These are phyloP conservation scores for Zoanthus sociatus DNA, from an alignment of 92 coral and sea anemone genomes.

Conservation along the genomic window DNA sequence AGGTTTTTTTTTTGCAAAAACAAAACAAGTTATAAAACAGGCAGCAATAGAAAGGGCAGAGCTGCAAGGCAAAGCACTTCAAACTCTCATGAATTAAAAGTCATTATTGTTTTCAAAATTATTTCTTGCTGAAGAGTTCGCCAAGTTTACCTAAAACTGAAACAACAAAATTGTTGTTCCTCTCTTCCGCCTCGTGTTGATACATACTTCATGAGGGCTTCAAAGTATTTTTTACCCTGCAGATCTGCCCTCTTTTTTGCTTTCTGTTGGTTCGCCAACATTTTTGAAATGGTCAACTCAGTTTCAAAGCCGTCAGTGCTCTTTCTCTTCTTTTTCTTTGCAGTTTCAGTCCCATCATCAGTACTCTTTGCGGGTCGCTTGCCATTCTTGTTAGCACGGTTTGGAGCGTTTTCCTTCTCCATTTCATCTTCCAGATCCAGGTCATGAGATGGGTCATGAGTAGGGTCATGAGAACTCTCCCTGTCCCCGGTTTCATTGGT, in stretches of 20 bases:
- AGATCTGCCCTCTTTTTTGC: constrained; percentile 44
- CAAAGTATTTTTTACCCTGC: constrained; percentile 46
- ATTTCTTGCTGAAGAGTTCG: constrained; percentile 36
- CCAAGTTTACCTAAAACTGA: constrained; percentile 46
- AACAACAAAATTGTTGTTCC: constrained; percentile 57
- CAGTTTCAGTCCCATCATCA: constrained; percentile 38
- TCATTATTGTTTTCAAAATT: constrained; percentile 19
- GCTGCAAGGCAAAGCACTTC: no score
- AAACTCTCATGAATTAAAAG: neutral
- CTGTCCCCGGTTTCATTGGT: constrained; percentile 16
- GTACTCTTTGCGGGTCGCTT: constrained; percentile 35
- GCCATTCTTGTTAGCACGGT: constrained; percentile 39
- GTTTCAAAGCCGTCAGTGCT: constrained; percentile 43
- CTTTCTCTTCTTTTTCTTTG: constrained; percentile 35
- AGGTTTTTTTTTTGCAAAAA: constrained; percentile 23
- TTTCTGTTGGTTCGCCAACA: constrained; percentile 56
- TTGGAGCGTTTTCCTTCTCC: constrained; percentile 43
- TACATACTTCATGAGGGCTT: constrained; percentile 52
- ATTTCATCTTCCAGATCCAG: constrained; percentile 20
- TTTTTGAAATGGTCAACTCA: constrained; percentile 28
- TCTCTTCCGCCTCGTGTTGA: constrained; percentile 57
- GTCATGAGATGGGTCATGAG: constrained; percentile 8
- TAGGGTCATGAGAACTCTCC: constrained; percentile 31
- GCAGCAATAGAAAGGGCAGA: neutral
- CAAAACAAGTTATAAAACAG: constrained; percentile 26